Evolutionary conservation across 2,888 invertebrate genomes (phyloP).

Genomic region (Odontocolon sp.): DNA sequence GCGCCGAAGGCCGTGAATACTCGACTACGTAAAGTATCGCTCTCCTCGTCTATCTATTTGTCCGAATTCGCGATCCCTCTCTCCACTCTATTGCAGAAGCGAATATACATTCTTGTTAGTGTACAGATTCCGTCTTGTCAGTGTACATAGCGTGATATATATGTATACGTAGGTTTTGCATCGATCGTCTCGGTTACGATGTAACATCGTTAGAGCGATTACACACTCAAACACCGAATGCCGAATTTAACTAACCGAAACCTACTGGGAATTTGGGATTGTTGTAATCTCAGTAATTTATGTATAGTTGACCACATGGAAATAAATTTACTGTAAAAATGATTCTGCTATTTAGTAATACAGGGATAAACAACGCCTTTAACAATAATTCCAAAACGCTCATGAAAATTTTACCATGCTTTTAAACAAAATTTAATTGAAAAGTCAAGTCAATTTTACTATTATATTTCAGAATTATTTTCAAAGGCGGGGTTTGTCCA

Average conservation of each 20-base stretch:
- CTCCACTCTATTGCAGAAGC: background rate
- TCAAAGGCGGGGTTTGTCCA: too few species aligned
- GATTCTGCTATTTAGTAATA: too few species aligned
- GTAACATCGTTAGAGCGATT: conserved; percentile 25
- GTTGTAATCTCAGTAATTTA: conserved; percentile 22
- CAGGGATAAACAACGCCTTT: too few species aligned
- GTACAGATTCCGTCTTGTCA: too few species aligned
- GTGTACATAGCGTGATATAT: background rate
- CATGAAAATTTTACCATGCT: too few species aligned
- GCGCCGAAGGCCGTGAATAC: conserved; percentile 20
- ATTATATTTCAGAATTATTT: too few species aligned
- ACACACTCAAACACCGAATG: conserved; percentile 11
- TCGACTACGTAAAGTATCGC: background rate
- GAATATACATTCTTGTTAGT: too few species aligned
- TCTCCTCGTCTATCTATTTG: background rate
- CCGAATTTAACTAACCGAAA: conserved; percentile 32
- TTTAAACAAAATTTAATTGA: too few species aligned
- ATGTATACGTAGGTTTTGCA: background rate
- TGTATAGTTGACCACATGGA: too few species aligned
- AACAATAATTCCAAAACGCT: too few species aligned
- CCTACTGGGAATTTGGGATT: conserved; percentile 1
- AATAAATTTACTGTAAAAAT: too few species aligned
- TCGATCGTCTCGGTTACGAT: conserved; percentile 31
- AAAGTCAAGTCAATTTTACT: too few species aligned
- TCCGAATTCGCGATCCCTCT: background rate